A percentile compares a stretch with the other conserved stretches of the same genome.
These are phyloP conservation scores for Trypoxylus dichotomus DNA, from an alignment of 1,140 invertebrate genomes.

Conservation along the genomic window DNA sequence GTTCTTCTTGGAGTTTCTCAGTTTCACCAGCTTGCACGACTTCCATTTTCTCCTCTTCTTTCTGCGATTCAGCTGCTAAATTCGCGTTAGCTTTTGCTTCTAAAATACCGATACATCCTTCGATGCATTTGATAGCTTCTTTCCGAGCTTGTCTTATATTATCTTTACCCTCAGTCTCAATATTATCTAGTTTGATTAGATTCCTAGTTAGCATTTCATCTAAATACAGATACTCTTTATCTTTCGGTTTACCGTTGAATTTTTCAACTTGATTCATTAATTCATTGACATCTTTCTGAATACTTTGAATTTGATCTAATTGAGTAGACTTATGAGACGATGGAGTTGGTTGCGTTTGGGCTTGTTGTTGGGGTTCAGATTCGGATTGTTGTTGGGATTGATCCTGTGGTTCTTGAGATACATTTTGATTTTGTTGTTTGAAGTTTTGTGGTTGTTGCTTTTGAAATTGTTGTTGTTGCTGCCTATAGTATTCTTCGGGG, in stretches of 20 bases:
- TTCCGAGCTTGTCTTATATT: constrained; percentile 83
- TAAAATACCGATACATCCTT: constrained; percentile 79
- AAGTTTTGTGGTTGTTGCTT: constrained; percentile 50
- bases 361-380: constrained; percentile 44
- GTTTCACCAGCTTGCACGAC: constrained; percentile 31
- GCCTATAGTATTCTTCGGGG: constrained; percentile 37
- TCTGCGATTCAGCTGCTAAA: constrained; percentile 27
- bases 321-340: constrained; percentile 61
- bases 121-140: constrained; percentile 85
- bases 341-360: constrained; percentile 53
- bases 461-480: constrained; percentile 52
- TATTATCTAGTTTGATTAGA: constrained; percentile 86
- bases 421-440: constrained; percentile 48
- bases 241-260: constrained; percentile 71
- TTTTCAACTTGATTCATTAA: constrained; percentile 76
- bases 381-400: too few species aligned
- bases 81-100: constrained; percentile 71
- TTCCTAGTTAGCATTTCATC: constrained; percentile 95
- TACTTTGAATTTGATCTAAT: constrained; percentile 75
- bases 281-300: constrained; percentile 79
- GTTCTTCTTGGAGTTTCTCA: constrained; percentile 31
- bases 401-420: constrained; percentile 47
- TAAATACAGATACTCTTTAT: constrained; percentile 85
- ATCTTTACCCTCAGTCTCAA: constrained; percentile 89
- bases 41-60: constrained; percentile 38